Evolutionary conservation across 1,140 invertebrate genomes (phyloP), one percentile per base, ranked within the genome.

Genomic region (Scaptomyza pallida): DNA sequence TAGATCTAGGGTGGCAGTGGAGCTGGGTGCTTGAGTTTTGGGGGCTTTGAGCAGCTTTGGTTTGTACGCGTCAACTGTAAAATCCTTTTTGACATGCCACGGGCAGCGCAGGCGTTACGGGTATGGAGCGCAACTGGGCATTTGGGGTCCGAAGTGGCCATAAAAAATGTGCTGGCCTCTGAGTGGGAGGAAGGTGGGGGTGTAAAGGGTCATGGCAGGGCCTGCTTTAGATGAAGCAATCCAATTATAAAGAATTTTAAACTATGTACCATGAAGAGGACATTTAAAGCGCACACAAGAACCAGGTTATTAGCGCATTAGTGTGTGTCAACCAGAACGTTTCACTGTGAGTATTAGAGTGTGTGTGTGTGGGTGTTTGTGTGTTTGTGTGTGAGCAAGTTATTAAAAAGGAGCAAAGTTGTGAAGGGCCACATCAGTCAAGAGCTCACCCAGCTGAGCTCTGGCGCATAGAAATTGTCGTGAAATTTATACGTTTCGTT

Each of bases 201-300:
- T n/a, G n/a, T n/a, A n/a, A n/a, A 51, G 13, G 51, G 68, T 2
- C 26, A 17, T 40, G 44, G 52, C 37, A 40, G 37, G 44, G 45
- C 43, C 62, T 67, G 75, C 76, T 81, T 74, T 77, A 71, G 77
- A 88, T 81, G 81, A 50, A 74, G 74, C 70, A 85, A 85, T 85
- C 81, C 81, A 85, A 85, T 85, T 85, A 85, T 88, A 86, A 85
- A 75, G 81, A 85, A 85, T 85, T 85, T 85, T 86, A 88, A 85
- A 85, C 81, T 81, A 85, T 86, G 81, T 85, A 88, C 82, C 81
- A 71, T 88, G 77, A 86, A 75, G 69, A 78, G 82, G 70, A 86
- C 77, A 86, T 75, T 85, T 81, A 81, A 85, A 85, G 81, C 65
- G 81, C 23, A 65, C 54, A 63, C 45, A 74, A 76, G 57, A 68